These are phyloP conservation scores for human DNA, from an alignment of 2,113 vertebrate genomes.

Conservation along the genomic window GRCh38 chr1:109504001-109504500, in stretches of 20 bases:
- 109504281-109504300: not conserved
- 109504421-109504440: not conserved
- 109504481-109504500: constrained; percentile 57
- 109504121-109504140: constrained; percentile 12
- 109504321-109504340: constrained; percentile 44
- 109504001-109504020: not conserved
- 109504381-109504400: not conserved
- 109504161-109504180: constrained; percentile 66
- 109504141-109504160: constrained; percentile 51
- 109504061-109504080: not conserved
- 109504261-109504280: constrained; percentile 47
- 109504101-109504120: not conserved
- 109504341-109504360: constrained; percentile 47
- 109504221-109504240: constrained; percentile 66
- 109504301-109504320: constrained; percentile 36
- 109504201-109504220: constrained; percentile 78
- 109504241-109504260: constrained; percentile 60
- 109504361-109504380: not conserved
- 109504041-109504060: not conserved
- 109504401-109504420: constrained; percentile 16
- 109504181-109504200: constrained; percentile 76
- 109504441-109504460: not conserved
- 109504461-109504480: constrained; percentile 50
- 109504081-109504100: not conserved
- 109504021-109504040: not conserved